Conservation (phyloP, 2,113 vertebrate species). For the Cololabis saira region DNA sequence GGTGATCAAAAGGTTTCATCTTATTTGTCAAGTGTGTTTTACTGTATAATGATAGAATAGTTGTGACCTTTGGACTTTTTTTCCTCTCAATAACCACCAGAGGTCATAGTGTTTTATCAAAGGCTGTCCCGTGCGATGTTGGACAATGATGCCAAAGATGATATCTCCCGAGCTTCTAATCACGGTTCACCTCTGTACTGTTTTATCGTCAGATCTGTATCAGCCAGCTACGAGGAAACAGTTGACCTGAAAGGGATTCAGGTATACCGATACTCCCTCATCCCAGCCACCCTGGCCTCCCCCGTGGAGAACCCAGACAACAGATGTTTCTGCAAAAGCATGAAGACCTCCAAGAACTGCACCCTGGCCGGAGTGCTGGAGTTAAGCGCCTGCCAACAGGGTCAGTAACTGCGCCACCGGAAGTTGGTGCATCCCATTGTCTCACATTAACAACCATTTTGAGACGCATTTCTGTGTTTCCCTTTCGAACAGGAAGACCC, state of each 20-base stretch:
- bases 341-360: conserved; percentile 80
- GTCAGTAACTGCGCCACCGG: conserved; percentile 65
- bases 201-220: conserved; percentile 85
- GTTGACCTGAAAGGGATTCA: conserved; percentile 86
- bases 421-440: neutral
- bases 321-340: conserved; percentile 86
- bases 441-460: neutral
- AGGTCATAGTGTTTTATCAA: conserved; percentile 54
- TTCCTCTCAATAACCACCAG: conserved; percentile 43
- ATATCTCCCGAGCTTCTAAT: neutral
- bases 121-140: neutral
- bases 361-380: conserved; percentile 86
- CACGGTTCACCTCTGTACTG: neutral
- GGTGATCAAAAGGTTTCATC: conserved; percentile 75
- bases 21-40: too few relatives aligned
- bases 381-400: conserved; percentile 82
- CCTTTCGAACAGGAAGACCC: conserved; percentile 78
- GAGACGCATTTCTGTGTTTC: neutral
- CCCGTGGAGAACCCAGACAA: conserved; percentile 85
- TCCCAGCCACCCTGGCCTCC: conserved; percentile 84
- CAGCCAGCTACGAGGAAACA: conserved; percentile 76
- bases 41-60: too few relatives aligned
- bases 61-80: neutral
- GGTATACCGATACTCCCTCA: conserved; percentile 87
- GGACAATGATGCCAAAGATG: neutral